Conservation (phyloP, 2,797 vertebrate species). For the Pterois miles region DNA sequence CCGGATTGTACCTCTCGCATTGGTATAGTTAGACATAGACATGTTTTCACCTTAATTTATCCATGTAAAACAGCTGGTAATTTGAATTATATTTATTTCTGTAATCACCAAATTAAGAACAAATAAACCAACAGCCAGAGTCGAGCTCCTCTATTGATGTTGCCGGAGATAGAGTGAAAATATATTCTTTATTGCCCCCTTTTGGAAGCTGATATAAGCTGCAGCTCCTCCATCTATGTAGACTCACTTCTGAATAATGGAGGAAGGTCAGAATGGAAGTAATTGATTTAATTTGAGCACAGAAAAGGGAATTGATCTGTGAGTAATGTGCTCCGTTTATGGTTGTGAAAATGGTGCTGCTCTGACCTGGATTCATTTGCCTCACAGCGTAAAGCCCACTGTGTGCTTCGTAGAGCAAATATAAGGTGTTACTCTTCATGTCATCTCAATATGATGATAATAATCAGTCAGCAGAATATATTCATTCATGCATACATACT, state of each 20-base stretch:
- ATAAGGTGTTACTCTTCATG: slow-evolving; percentile 3
- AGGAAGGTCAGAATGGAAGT: slow-evolving; percentile 46
- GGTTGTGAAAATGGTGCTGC: slow-evolving; percentile 40
- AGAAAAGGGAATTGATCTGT: slow-evolving; percentile 61
- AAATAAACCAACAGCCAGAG: not conserved
- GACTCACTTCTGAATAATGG: slow-evolving; percentile 35
- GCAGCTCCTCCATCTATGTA: slow-evolving; percentile 17
- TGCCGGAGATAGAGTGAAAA: not conserved
- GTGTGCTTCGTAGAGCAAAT: slow-evolving; percentile 30
- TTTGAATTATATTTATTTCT: not conserved
- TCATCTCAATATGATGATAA: not conserved
- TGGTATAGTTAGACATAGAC: not conserved
- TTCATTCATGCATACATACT: not conserved
- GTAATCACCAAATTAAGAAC: not conserved
- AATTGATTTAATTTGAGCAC: slow-evolving; percentile 66
- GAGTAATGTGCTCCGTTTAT: slow-evolving; percentile 56
- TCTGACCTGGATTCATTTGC: slow-evolving; percentile 60
- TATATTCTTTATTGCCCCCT: slow-evolving; percentile 5
- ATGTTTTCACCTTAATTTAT: not conserved
- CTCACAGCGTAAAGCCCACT: slow-evolving; percentile 13
- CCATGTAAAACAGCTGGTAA: not conserved
- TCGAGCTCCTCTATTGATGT: not conserved
- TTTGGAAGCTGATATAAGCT: slow-evolving; percentile 6
- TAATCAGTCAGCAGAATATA: not conserved
- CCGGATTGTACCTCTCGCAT: not conserved